Conservation (phyloP, 2,888 invertebrate species). For the Oasisia sp. region DNA sequence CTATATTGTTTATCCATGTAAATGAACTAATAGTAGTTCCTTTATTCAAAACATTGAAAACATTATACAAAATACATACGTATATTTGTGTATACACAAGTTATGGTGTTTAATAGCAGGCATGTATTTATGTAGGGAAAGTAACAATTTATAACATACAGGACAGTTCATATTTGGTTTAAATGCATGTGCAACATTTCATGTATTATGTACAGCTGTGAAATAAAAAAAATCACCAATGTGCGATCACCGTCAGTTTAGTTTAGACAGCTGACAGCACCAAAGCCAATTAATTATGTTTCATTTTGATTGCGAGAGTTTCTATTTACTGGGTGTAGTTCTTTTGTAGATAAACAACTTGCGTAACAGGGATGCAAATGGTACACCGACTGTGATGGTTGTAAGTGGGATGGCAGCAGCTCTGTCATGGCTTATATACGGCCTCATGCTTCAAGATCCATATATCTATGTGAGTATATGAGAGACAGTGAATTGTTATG, state of each 20-base stretch:
- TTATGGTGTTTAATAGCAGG: too few relatives aligned
- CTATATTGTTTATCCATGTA: too few relatives aligned
- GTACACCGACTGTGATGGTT: slow-evolving; percentile 44
- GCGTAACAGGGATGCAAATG: slow-evolving; percentile 42
- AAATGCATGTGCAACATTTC: too few relatives aligned
- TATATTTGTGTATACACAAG: too few relatives aligned
- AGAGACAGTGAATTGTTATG: background rate
- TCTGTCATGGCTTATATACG: slow-evolving; percentile 47
- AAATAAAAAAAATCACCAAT: too few relatives aligned
- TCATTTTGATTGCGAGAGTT: background rate
- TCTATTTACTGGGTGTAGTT: background rate
- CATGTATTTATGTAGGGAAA: too few relatives aligned
- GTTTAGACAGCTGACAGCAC: background rate
- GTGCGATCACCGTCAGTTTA: background rate
- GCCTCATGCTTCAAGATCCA: slow-evolving; percentile 45
- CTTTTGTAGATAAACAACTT: slow-evolving; percentile 40
- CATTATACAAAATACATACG: too few relatives aligned
- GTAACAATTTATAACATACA: too few relatives aligned
- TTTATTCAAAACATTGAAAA: too few relatives aligned
- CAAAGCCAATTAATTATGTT: background rate
- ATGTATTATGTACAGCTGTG: too few relatives aligned
- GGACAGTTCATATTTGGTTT: too few relatives aligned
- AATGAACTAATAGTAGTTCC: too few relatives aligned
- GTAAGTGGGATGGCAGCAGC: slow-evolving; percentile 41
- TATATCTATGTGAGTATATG: slow-evolving; percentile 47